Evolutionary conservation across 1,140 invertebrate genomes (phyloP), one percentile per base, ranked within the genome.

Genomic region (Drosophila sturtevanti): DNA sequence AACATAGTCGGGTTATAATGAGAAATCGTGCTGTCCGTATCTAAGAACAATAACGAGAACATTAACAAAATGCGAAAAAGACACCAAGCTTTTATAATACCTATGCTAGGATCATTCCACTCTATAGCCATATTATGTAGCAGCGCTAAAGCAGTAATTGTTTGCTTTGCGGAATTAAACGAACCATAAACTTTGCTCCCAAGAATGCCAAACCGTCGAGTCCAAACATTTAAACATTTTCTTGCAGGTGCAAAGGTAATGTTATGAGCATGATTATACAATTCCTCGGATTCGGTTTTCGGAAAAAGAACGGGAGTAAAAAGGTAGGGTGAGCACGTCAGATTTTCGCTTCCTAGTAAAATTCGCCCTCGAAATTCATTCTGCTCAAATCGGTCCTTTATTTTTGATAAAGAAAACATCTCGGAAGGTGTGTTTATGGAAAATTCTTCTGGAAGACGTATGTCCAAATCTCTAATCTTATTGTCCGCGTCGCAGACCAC

Each of bases 71-170:
- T n/a, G n/a, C n/a, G n/a, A n/a, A n/a, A n/a, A n/a, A n/a, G n/a
- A n/a, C n/a, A n/a, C n/a, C n/a, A n/a, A 31, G 12, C 24, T 68
- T 55, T 74, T 76, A 80, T 31, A 79, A 65, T 60, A 85, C 89
- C 82, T 35, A 89, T 71, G 24, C 75, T 77, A 5, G 70, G 63
- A 72, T 90, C 89, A 27, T 70, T 73, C 82, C 84, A 90, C 10
- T 90, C 89, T 61, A 90, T 86, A n/a, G 89, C 89, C 82, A 90
- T 90, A 44, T 90, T 90, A 48, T 90, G 89, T 0, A 90, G 69
- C 11, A 90, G 48, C 4, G 85, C 81, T 12, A 90, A 35, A 3
- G 89, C 89, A 0, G 89, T 84, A 18, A 90, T 89, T 34, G 81
- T 77, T 31, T 90, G 84, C 14, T 89, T 89, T 11, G 68, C 75